Percentiles rank a stretch among this genome's conserved stretches.
Evolutionary conservation across 2,888 invertebrate genomes (phyloP).

Genomic region (Hybos culiciformis): DNA sequence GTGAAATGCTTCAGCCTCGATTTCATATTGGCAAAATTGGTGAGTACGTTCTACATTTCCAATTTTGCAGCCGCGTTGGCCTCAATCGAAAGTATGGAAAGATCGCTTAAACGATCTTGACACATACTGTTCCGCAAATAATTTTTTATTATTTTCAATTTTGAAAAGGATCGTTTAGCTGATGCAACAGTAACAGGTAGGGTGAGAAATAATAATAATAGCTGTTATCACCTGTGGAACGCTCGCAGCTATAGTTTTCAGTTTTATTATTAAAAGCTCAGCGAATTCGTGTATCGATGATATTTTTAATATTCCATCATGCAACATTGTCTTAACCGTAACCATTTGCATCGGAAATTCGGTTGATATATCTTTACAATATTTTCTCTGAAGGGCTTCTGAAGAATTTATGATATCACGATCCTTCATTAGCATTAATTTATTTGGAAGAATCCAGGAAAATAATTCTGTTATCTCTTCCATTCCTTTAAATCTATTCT

Average conservation of each 20-base stretch:
- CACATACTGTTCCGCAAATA: neutral
- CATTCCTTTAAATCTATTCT: constrained; percentile 2
- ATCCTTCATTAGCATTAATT: constrained; percentile 1
- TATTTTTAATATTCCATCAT: constrained; percentile 2
- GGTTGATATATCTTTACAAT: neutral
- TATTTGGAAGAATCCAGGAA: neutral
- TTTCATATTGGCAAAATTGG: constrained; percentile 1
- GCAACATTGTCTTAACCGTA: neutral
- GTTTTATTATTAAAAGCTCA: constrained; percentile 4
- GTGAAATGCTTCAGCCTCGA: neutral
- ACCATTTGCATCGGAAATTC: constrained; percentile 2
- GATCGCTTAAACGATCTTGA: neutral
- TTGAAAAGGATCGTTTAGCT: neutral
- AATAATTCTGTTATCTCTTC: neutral
- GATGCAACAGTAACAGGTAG: constrained; percentile 7
- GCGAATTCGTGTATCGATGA: constrained; percentile 2
- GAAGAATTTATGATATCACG: constrained; percentile 1
- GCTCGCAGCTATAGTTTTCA: neutral
- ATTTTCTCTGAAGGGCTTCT: constrained; percentile 2
- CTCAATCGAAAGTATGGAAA: neutral
- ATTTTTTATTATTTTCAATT: neutral
- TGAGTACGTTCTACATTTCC: neutral
- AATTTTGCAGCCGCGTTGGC: constrained; percentile 1
- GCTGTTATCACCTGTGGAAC: constrained; percentile 6
- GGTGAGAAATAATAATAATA: constrained; percentile 4